Conservation (phyloP, 2,888 invertebrate genomes). For the Mesochorus sp. region DNA sequence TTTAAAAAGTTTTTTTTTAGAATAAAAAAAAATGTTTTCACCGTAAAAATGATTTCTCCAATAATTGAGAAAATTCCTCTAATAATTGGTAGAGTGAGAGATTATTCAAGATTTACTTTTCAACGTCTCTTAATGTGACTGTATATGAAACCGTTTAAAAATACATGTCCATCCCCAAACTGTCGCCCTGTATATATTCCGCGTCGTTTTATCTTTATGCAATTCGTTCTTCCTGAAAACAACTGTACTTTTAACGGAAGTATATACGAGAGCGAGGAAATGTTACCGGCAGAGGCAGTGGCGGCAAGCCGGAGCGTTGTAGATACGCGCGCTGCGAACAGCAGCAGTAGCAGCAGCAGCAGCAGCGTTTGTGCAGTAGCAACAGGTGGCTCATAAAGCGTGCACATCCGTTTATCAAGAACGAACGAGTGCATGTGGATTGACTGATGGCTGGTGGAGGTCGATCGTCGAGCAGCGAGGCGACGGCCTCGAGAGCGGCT, state of each 20-base stretch:
- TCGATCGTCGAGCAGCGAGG: constrained; percentile 71
- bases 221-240: constrained; percentile 30
- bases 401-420: constrained; percentile 82
- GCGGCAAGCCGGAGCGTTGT: constrained; percentile 60
- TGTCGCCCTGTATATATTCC: not conserved
- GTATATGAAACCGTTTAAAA: too few relatives aligned
- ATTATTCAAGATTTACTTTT: too few relatives aligned
- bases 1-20: too few relatives aligned
- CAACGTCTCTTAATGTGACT: too few relatives aligned
- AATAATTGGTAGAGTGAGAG: too few relatives aligned
- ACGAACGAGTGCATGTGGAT: constrained; percentile 82
- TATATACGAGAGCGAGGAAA: constrained; percentile 72
- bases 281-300: constrained; percentile 32
- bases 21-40: too few relatives aligned
- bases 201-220: constrained; percentile 25
- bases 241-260: constrained; percentile 66
- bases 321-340: constrained; percentile 76
- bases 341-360: constrained; percentile 80
- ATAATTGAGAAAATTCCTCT: too few relatives aligned
- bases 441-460: constrained; percentile 81
- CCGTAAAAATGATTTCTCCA: too few relatives aligned
- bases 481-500: constrained; percentile 41
- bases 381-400: constrained; percentile 82
- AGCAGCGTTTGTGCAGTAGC: constrained; percentile 75
- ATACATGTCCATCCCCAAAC: too few relatives aligned